Percentiles rank a stretch among this genome's conserved stretches.
Conservation (phyloP, 2,113 vertebrate genomes). For the Toxotes jaculatrix region DNA sequence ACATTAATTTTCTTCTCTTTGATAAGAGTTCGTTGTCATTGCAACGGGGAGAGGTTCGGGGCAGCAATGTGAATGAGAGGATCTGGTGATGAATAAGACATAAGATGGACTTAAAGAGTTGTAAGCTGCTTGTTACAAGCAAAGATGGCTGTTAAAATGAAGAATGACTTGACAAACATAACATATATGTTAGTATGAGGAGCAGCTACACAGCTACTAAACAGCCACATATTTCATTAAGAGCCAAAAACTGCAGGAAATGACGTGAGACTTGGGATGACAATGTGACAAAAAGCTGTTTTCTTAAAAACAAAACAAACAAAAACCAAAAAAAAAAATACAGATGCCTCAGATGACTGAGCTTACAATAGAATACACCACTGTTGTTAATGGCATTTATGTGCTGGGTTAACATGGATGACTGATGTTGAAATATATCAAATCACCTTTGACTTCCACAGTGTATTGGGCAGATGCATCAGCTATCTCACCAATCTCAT, state of each 20-base stretch:
- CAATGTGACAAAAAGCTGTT: conserved; percentile 70
- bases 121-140: conserved; percentile 71
- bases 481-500: conserved; percentile 82
- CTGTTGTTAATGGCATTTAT: conserved; percentile 82
- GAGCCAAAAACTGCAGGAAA: conserved; percentile 73
- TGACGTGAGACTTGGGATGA: conserved; percentile 67
- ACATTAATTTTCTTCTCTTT: conserved; percentile 57
- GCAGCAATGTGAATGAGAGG: conserved; percentile 75
- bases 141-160: conserved; percentile 80
- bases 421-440: conserved; percentile 81
- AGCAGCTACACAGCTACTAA: conserved; percentile 63
- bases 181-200: conserved; percentile 79
- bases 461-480: conserved; percentile 84
- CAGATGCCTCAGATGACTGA: conserved; percentile 69
- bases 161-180: conserved; percentile 75
- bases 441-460: conserved; percentile 87
- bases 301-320: conserved; percentile 24
- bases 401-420: conserved; percentile 83
- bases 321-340: conserved; percentile 32
- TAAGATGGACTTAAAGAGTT: conserved; percentile 79
- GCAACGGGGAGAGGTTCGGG: conserved; percentile 74
- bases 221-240: conserved; percentile 74
- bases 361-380: conserved; percentile 74
- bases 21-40: conserved; percentile 79
- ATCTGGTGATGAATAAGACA: conserved; percentile 73